Evolutionary conservation across 2,888 invertebrate species (phyloP).

Genomic region (Lampropteryx suffumata): DNA sequence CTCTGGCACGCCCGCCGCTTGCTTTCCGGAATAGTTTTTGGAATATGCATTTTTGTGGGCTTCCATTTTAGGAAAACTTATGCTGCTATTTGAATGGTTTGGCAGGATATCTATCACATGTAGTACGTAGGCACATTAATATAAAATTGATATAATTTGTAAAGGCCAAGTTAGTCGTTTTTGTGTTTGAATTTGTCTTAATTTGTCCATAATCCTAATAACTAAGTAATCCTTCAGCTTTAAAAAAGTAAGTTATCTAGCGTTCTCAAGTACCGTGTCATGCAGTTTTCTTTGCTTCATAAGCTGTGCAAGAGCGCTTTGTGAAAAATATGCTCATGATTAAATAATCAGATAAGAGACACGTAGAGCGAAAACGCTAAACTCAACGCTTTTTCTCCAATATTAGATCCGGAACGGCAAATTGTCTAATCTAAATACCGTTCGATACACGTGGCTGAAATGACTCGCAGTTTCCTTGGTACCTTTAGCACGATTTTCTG

Average conservation of each 20-base stretch:
- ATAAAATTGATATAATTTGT: too few relatives aligned
- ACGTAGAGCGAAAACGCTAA: conserved; percentile 14
- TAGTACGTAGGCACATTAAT: too few relatives aligned
- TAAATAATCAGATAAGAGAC: conserved; percentile 19
- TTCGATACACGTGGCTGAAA: conserved; percentile 37
- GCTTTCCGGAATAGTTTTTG: conserved; percentile 21
- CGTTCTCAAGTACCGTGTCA: too few relatives aligned
- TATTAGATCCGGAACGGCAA: conserved; percentile 30
- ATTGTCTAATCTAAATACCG: conserved; percentile 38
- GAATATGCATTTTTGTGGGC: conserved; percentile 20
- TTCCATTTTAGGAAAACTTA: conserved; percentile 8
- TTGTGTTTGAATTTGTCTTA: too few relatives aligned
- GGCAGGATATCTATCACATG: not conserved
- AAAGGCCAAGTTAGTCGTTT: too few relatives aligned
- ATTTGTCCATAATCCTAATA: too few relatives aligned
- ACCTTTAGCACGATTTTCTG: conserved; percentile 5
- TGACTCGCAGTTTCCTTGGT: conserved; percentile 28
- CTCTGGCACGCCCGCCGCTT: conserved; percentile 6
- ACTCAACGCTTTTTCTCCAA: conserved; percentile 14
- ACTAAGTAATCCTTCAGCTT: too few relatives aligned
- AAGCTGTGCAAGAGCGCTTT: not conserved
- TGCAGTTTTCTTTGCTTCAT: not conserved
- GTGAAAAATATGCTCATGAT: conserved; percentile 11
- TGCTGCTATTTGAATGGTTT: conserved; percentile 5
- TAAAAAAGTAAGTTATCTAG: too few relatives aligned